Conservation (phyloP, 2,888 invertebrate species). For the Aromia moschata region DNA sequence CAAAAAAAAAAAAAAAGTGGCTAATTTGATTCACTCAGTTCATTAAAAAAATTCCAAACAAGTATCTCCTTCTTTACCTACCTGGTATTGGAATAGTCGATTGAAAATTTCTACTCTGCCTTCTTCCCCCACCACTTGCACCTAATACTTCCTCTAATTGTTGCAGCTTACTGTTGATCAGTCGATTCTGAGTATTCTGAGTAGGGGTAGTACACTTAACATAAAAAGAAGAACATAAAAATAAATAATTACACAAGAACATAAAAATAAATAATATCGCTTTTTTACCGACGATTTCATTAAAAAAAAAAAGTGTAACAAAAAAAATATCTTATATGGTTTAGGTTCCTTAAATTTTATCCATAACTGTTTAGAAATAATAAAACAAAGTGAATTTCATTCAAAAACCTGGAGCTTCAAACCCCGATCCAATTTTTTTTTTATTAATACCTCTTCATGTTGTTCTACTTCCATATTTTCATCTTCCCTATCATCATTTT, state of each 20-base stretch:
- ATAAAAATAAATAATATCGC: no score
- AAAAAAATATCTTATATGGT: no score
- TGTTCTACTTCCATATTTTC: not conserved
- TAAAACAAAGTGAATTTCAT: no score
- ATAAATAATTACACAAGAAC: no score
- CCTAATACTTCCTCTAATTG: slow-evolving; percentile 65
- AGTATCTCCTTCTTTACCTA: slow-evolving; percentile 17
- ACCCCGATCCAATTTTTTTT: no score
- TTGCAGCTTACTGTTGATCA: slow-evolving; percentile 65
- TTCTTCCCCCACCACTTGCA: slow-evolving; percentile 54
- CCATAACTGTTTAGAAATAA: no score
- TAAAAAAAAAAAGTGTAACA: no score
- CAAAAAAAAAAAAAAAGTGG: slow-evolving; percentile 24
- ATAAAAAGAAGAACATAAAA: not conserved
- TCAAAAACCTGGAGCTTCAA: no score
- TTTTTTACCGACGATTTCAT: no score
- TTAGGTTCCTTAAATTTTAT: no score
- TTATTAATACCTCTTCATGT: not conserved
- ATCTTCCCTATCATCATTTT: not conserved
- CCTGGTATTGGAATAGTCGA: slow-evolving; percentile 54
- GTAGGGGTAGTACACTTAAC: not conserved
- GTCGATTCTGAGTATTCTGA: slow-evolving; percentile 27
- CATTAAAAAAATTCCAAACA: no score
- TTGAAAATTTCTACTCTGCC: slow-evolving; percentile 53
- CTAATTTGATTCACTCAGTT: no score